Base-by-base conservation (phyloP, 2,888 invertebrate species). In the Dione vanillae region DNA sequence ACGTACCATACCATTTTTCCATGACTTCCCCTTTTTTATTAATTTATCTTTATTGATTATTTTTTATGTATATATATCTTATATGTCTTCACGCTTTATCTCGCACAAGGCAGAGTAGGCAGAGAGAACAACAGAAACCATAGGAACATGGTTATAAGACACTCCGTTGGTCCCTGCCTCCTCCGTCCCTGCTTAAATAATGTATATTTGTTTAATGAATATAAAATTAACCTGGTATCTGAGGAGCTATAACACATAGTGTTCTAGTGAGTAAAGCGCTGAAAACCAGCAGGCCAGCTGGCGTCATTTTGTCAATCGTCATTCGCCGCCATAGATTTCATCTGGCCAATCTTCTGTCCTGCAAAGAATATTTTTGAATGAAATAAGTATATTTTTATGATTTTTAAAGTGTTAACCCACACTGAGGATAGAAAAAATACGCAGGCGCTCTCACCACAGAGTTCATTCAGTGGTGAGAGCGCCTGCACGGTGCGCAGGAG, bases 181-280 rank as follows among this genome's bases (percentile, higher is more conserved):
- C n/a, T n/a, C n/a, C n/a, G n/a, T n/a, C n/a, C n/a, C n/a, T n/a
- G n/a, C n/a, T n/a, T n/a, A n/a, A n/a, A n/a, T n/a, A n/a, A n/a
- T n/a, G n/a, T n/a, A n/a, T n/a, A n/a, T n/a, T n/a, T n/a, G n/a
- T n/a, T n/a, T n/a, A n/a, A n/a, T n/a, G n/a, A n/a, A 41, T 41
- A 20, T 12, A 59, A 9, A 37, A 14, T 16, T 3, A 14, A 91
- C 92, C 91, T 85, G 90, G 87, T 81, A 92, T 84, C 73, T 91
- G 90, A 19, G 92, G 92, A 35, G 92, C 91, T 75, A 90, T 92
- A 62, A 92, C 91, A 74, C 91, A 89, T 83, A 92, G 79, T 71
- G 92, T 87, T 69, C 87, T 85, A 35, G 90, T 89, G 62, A 92
- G 86, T 74, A 92, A 81, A 12, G 92, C 90, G 77, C 90, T 89